These are phyloP conservation scores for Atta colombica DNA, from an alignment of 1,140 invertebrate species.

Conservation along the genomic window DNA sequence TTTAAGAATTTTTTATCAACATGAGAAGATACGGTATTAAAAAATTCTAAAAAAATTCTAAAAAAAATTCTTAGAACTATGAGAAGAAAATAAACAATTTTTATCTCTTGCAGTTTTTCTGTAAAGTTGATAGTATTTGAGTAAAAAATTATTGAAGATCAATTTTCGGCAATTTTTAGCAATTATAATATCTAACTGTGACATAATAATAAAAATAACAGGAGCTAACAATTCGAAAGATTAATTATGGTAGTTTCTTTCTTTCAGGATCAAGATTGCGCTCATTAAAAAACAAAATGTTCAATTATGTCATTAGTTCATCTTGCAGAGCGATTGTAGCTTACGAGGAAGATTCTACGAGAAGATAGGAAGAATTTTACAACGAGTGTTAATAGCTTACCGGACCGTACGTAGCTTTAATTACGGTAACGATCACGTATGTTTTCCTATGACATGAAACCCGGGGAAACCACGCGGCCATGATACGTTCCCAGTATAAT, in stretches of 20 bases:
- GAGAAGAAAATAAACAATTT: too few species aligned
- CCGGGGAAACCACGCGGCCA: conserved; percentile 26
- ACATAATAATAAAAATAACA: background rate
- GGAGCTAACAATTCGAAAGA: background rate
- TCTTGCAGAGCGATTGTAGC: background rate
- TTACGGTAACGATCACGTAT: background rate
- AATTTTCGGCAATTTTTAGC: too few species aligned
- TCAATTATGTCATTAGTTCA: background rate
- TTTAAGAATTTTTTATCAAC: too few species aligned
- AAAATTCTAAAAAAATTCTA: too few species aligned
- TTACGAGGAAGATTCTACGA: background rate
- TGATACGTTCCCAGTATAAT: conserved; percentile 31
- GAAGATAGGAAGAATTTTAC: background rate
- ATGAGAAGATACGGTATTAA: too few species aligned
- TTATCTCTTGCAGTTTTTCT: too few species aligned
- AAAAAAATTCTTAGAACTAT: too few species aligned
- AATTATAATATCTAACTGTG: too few species aligned
- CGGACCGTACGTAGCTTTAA: background rate
- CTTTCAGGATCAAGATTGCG: background rate
- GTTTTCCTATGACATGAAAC: background rate
- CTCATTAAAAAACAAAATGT: background rate
- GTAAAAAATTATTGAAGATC: too few species aligned
- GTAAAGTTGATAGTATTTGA: too few species aligned
- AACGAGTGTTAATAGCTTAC: background rate
- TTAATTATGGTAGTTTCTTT: background rate